Conservation (phyloP, 2,888 invertebrate species). For the Rhagonycha fulva region DNA sequence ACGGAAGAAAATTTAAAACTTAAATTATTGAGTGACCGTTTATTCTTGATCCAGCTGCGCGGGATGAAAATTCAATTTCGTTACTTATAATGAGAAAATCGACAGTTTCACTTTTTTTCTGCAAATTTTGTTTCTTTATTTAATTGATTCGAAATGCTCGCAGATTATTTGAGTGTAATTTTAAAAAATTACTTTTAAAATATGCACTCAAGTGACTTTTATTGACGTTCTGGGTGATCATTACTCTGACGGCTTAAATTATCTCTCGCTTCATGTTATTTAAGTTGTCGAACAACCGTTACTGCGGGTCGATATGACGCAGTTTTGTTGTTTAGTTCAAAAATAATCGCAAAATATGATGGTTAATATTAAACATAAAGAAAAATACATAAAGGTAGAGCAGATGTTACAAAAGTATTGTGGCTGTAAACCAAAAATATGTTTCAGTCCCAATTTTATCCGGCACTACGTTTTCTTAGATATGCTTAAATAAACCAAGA, state of each 20-base stretch:
- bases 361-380: background rate
- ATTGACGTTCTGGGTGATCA: background rate
- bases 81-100: background rate
- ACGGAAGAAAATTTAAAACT: background rate
- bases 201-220: background rate
- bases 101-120: background rate
- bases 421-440: background rate
- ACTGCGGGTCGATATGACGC: background rate
- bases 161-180: background rate
- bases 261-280: background rate
- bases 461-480: background rate
- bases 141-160: background rate
- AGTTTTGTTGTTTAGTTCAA: background rate
- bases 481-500: background rate
- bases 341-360: background rate
- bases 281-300: background rate
- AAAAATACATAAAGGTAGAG: background rate
- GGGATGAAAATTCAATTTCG: background rate
- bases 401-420: background rate
- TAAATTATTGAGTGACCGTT: background rate
- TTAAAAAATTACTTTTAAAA: background rate
- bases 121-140: background rate
- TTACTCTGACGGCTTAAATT: background rate
- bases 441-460: background rate
- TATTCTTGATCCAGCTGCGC: background rate